Base-by-base conservation (phyloP, 2,888 invertebrate species). In the Eurytoma californica region DNA sequence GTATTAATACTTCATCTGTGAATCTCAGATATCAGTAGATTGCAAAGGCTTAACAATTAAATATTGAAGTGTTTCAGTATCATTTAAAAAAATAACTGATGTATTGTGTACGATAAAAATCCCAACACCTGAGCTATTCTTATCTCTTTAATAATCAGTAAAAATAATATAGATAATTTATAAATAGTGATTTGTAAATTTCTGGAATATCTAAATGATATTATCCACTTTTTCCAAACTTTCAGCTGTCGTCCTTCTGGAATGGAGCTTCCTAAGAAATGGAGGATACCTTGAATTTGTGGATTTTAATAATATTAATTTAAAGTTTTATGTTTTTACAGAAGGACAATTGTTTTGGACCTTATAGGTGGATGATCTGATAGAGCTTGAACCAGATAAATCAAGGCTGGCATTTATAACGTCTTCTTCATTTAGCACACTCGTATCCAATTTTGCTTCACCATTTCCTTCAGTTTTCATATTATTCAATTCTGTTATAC, bases 401-500 rank as follows among this genome's bases (percentile, higher is more conserved):
- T 79, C 72, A 12, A 79, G 63, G n/a, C 53, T 69, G n/a, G 58
- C 49, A 13, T 57, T 57, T n/a, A 61, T 72, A 16, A 75, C 47
- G 0, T 30, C 55, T 3, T 49, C 53, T 14, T 70, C 74, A 16
- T 39, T 74, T 5, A 72, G 24, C 4, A 55, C 53, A 12, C 81
- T 55, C 60, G 68, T 82, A 53, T 82, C 65, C 9, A 73, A 16
- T 49, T 81, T 82, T 66, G 84, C 84, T 51, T 81, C 78, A 18
- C 66, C 51, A 30, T 82, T 60, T 28, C 86, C 84, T 5, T 84
- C 83, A 3, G 85, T 73, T 69, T 88, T 88, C 77, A 87, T 88
- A 16, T 84, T 87, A 82, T 91, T 92, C 65, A 92, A 87, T 78
- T 91, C 91, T 82, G 91, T 89, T 61, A 94, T 87, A 66, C 94